These are phyloP conservation scores for Drosophila rufa DNA, from an alignment of 1,140 invertebrate species.

Conservation along the genomic window DNA sequence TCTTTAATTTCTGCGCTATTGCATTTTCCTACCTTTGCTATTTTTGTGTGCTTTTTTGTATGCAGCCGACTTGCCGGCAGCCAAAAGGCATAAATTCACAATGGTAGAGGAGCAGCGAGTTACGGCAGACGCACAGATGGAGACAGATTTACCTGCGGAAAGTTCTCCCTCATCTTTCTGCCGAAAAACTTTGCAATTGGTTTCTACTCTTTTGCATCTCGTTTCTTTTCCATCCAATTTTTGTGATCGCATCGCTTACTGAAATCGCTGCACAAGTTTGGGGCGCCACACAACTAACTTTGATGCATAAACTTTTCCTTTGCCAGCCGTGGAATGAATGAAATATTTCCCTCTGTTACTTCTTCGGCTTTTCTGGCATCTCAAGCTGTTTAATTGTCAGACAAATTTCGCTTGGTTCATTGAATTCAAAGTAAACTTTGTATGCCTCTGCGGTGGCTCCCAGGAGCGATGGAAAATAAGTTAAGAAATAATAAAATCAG, in stretches of 20 bases:
- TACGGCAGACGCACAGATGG: neutral
- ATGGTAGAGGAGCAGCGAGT: constrained; percentile 29
- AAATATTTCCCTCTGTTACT: constrained; percentile 40
- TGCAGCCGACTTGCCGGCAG: constrained; percentile 40
- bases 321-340: constrained; percentile 68
- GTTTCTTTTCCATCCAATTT: constrained; percentile 35
- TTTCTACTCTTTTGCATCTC: constrained; percentile 68
- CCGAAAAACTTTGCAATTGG: constrained; percentile 47
- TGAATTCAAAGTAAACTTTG: constrained; percentile 70
- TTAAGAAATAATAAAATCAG: constrained; percentile 2
- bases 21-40: constrained; percentile 51
- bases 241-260: constrained; percentile 52
- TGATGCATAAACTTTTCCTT: constrained; percentile 73
- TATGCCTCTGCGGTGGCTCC: constrained; percentile 13
- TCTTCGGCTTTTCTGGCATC: constrained; percentile 36
- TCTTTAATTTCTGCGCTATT: constrained; percentile 79
- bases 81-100: constrained; percentile 79
- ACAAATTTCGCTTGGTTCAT: constrained; percentile 72
- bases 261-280: constrained; percentile 68
- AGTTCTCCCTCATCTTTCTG: constrained; percentile 35
- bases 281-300: constrained; percentile 67
- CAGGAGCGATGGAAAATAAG: constrained; percentile 11
- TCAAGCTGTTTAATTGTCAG: constrained; percentile 81
- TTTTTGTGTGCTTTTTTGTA: constrained; percentile 18
- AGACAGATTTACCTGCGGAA: constrained; percentile 53